A percentile compares a stretch with the other conserved stretches of the same genome.
Evolutionary conservation across 1,140 invertebrate species (phyloP).

Genomic region (Ceratoteleas bidentatus): DNA sequence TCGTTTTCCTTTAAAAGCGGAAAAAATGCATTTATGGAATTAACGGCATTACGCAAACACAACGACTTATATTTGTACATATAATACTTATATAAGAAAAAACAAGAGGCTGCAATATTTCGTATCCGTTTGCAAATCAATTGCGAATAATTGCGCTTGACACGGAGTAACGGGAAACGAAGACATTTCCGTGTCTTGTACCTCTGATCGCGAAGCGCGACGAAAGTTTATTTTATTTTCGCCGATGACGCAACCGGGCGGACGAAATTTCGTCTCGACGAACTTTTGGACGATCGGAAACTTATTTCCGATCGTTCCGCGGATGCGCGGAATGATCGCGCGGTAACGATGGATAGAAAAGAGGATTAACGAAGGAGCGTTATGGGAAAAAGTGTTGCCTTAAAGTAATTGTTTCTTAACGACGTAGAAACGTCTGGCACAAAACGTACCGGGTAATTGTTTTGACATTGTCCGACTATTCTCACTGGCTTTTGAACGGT

Average conservation of each 20-base stretch:
- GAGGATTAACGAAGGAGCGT: too few relatives aligned
- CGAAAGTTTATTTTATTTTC: slow-evolving; percentile 32
- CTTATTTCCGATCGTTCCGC: too few relatives aligned
- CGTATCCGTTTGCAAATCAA: slow-evolving; percentile 55
- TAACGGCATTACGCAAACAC: slow-evolving; percentile 39
- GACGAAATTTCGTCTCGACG: background rate
- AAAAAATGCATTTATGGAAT: slow-evolving; percentile 29
- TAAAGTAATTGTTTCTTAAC: background rate
- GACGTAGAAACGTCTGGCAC: background rate
- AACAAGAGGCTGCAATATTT: slow-evolving; percentile 48
- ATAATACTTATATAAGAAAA: slow-evolving; percentile 38
- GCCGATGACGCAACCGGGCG: slow-evolving; percentile 7
- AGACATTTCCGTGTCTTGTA: slow-evolving; percentile 54
- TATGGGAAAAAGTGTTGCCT: background rate
- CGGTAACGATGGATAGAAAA: too few relatives aligned
- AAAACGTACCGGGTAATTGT: too few relatives aligned
- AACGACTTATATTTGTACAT: slow-evolving; percentile 16
- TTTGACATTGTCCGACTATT: too few relatives aligned
- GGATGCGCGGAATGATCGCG: too few relatives aligned
- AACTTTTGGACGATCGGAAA: too few relatives aligned
- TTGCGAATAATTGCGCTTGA: slow-evolving; percentile 51
- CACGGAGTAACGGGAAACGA: slow-evolving; percentile 52
- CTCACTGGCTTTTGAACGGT: too few relatives aligned
- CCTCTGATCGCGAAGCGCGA: slow-evolving; percentile 18
- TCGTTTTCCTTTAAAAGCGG: too few relatives aligned